Percentiles rank a stretch among this genome's conserved stretches.
phyloP scores from a whole-genome alignment of 2,113 vertebrate genomes.

The Leuciscus idus region DNA sequence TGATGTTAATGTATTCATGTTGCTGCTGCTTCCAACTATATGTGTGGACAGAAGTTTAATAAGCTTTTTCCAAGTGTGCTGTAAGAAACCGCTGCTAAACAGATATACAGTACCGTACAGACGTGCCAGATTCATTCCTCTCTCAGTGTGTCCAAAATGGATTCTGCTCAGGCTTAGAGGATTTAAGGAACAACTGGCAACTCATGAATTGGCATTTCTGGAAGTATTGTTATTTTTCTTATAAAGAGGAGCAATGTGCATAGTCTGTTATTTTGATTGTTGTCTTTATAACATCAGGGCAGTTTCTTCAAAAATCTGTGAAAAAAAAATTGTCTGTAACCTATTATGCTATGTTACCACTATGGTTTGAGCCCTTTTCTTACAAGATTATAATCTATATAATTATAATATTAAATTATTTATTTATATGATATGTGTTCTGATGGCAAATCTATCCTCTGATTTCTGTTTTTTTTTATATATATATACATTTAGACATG shows the following conservation, averaged over 20 bases:
- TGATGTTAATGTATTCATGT: slow-evolving; percentile 17
- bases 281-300: neutral
- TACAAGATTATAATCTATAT: neutral
- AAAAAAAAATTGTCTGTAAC: neutral
- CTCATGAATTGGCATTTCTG: neutral
- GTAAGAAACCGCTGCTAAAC: neutral
- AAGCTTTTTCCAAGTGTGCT: neutral
- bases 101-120: neutral
- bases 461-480: no score
- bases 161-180: neutral
- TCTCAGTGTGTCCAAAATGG: neutral
- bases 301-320: neutral
- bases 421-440: neutral
- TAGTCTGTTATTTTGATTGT: neutral
- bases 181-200: neutral
- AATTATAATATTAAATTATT: neutral
- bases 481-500: no score
- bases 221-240: neutral
- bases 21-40: neutral
- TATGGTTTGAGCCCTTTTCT: neutral
- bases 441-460: neutral
- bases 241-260: neutral
- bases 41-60: neutral
- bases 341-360: neutral
- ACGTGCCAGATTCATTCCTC: neutral